Conservation (phyloP, 2,113 vertebrate genomes). For the Aviceda subcristata region DNA sequence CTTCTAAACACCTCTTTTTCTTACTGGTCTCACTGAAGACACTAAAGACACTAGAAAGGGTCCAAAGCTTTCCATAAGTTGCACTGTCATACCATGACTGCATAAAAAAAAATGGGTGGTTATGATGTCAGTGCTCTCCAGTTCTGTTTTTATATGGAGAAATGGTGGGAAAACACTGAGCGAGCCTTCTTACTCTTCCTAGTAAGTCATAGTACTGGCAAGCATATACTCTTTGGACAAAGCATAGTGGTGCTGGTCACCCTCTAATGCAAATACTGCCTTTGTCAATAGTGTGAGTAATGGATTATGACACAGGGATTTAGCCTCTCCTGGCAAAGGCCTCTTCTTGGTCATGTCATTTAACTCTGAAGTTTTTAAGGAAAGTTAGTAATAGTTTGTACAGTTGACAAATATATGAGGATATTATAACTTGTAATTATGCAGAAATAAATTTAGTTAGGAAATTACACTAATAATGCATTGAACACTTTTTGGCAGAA, state of each 20-base stretch:
- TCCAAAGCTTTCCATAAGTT: background rate
- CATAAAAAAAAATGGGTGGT: background rate
- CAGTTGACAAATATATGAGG: background rate
- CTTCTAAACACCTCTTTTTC: background rate
- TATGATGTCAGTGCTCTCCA: background rate
- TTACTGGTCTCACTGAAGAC: background rate
- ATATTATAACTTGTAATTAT: background rate
- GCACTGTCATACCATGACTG: fast-evolving
- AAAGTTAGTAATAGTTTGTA: background rate
- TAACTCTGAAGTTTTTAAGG: background rate
- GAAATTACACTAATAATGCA: background rate
- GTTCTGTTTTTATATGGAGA: background rate
- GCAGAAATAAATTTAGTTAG: background rate
- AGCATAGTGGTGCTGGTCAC: background rate
- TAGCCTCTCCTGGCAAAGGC: background rate
- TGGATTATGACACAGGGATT: background rate
- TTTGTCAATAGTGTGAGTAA: background rate
- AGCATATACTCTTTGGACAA: background rate
- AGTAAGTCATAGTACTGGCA: background rate
- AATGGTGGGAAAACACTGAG: background rate
- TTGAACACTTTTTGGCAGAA: background rate
- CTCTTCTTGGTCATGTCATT: background rate
- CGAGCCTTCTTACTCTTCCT: background rate
- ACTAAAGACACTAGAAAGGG: background rate
- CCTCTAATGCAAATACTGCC: background rate